Percentiles rank a stretch among this genome's conserved stretches.
Conservation (phyloP, 2,797 vertebrate species). For the Melopsittacus undulatus region DNA sequence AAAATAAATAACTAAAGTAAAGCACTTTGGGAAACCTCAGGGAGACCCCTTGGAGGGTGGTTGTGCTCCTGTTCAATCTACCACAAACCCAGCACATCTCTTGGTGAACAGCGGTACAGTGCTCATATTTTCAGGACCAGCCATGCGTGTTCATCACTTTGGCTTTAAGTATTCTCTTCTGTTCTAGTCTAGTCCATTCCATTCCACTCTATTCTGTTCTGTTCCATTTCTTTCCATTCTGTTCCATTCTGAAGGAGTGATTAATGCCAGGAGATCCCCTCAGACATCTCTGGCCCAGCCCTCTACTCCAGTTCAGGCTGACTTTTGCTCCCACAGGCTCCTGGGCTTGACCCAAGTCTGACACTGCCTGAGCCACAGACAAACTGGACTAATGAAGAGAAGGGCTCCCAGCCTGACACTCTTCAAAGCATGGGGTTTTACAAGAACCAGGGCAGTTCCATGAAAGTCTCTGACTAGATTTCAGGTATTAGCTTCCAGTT, state of each 20-base stretch:
- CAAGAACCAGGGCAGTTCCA: not conserved
- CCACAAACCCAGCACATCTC: not conserved
- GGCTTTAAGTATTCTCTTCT: not conserved
- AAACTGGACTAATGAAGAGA: fast-evolving
- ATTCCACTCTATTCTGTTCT: not conserved
- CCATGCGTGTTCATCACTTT: fast-evolving
- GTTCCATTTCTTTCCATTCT: not conserved
- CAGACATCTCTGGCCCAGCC: not conserved
- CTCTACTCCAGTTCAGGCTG: fast-evolving
- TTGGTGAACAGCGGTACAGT: fast-evolving
- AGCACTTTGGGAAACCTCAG: not conserved
- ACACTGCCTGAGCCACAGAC: not conserved
- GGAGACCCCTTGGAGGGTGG: fast-evolving
- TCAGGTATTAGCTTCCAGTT: not conserved
- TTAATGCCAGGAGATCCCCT: not conserved
- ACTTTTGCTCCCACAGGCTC: not conserved
- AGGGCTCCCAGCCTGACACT: not conserved
- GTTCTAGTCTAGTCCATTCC: not conserved
- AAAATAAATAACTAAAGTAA: not conserved
- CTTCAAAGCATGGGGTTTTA: not conserved
- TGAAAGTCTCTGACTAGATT: not conserved
- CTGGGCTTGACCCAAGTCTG: not conserved
- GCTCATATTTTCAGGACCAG: fast-evolving
- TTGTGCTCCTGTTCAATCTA: fast-evolving
- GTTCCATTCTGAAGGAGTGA: not conserved